These are phyloP conservation scores for Fragum fragum DNA, from an alignment of 2,888 invertebrate genomes.

Conservation along the genomic window DNA sequence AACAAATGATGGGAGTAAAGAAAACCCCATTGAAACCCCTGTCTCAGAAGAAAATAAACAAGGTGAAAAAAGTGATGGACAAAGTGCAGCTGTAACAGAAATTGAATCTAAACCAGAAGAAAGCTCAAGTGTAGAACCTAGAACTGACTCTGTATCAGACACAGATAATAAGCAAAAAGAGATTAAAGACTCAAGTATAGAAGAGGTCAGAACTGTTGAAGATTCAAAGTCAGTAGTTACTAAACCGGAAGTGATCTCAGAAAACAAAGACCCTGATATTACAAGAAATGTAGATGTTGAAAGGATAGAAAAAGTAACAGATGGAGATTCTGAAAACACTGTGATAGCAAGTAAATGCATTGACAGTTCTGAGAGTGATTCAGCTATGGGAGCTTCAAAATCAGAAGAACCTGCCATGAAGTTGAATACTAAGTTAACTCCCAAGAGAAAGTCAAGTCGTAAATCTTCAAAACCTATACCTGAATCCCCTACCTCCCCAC, in stretches of 20 bases:
- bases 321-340: conserved; percentile 28
- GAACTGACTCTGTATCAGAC: conserved; percentile 27
- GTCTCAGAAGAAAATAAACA: conserved; percentile 38
- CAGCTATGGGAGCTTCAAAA: background rate
- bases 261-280: conserved; percentile 8
- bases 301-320: conserved; percentile 6
- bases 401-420: background rate
- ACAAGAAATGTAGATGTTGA: conserved; percentile 12
- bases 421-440: background rate
- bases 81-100: background rate
- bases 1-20: conserved; percentile 53
- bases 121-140: conserved; percentile 31
- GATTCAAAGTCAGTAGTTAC: background rate
- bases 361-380: conserved; percentile 1
- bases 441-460: background rate
- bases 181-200: background rate
- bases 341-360: conserved; percentile 42
- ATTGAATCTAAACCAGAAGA: conserved; percentile 15
- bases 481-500: conserved; percentile 47
- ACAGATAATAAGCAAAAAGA: background rate
- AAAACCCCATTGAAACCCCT: conserved; percentile 36
- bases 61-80: conserved; percentile 22
- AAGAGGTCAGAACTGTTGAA: background rate
- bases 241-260: conserved; percentile 15
- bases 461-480: conserved; percentile 12